Percentiles rank a stretch among this genome's conserved stretches.
These are phyloP conservation scores for Lathamus discolor DNA, from an alignment of 2,113 vertebrate species.

Conservation along the genomic window DNA sequence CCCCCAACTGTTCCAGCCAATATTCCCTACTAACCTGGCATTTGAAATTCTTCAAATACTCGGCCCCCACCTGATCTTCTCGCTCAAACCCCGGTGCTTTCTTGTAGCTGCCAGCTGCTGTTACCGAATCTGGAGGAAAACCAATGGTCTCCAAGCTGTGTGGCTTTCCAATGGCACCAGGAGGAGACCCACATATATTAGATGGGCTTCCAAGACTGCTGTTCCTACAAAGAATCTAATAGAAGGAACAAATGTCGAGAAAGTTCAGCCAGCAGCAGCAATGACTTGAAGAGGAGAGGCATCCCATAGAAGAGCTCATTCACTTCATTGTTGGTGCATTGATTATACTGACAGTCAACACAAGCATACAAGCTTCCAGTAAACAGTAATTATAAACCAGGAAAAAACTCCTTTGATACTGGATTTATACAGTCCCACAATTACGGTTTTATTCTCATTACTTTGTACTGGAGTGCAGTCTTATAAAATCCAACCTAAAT, in stretches of 20 bases:
- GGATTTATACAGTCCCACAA: not conserved
- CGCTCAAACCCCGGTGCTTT: slow-evolving; percentile 95
- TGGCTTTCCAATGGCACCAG: slow-evolving; percentile 77
- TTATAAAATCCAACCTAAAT: not conserved
- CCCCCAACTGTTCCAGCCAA: slow-evolving; percentile 20
- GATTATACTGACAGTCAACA: not conserved
- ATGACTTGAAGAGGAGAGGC: not conserved
- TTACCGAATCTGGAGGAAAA: slow-evolving; percentile 80
- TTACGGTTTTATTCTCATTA: not conserved
- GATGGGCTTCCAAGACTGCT: slow-evolving; percentile 81
- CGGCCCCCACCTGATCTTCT: slow-evolving; percentile 90
- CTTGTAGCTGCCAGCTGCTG: slow-evolving; percentile 86
- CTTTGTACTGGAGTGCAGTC: not conserved
- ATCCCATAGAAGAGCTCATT: not conserved
- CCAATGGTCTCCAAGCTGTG: slow-evolving; percentile 79
- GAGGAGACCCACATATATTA: slow-evolving; percentile 79
- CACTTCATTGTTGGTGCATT: not conserved
- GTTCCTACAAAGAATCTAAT: slow-evolving; percentile 81
- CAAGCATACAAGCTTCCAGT: not conserved
- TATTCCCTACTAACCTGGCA: slow-evolving; percentile 77
- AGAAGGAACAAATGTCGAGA: slow-evolving; percentile 49
- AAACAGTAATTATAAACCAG: not conserved
- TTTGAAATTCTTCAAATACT: slow-evolving; percentile 84
- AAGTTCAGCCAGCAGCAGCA: not conserved
- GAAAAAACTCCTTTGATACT: not conserved